These are phyloP conservation scores for Cygnus atratus DNA, from an alignment of 2,113 vertebrate species.

Conservation along the genomic window DNA sequence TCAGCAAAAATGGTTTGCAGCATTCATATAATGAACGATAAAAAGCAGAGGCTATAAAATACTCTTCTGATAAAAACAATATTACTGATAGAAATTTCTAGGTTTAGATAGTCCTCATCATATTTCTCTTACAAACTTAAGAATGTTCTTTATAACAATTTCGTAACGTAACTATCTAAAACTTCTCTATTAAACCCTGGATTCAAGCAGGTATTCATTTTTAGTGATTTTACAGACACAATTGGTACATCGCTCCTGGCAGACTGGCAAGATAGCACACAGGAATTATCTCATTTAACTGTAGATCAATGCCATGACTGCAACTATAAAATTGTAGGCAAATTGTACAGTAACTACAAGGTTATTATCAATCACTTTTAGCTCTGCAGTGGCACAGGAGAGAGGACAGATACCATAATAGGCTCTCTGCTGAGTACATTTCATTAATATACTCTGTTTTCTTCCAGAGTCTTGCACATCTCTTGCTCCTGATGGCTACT, in stretches of 20 bases:
- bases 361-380: constrained; percentile 69
- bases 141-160: constrained; percentile 36
- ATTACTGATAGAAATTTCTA: neutral
- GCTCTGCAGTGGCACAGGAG: constrained; percentile 25
- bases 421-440: constrained; percentile 27
- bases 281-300: constrained; percentile 69
- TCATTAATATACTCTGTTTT: constrained; percentile 33
- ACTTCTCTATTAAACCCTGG: constrained; percentile 20
- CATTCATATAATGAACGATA: neutral
- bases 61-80: neutral
- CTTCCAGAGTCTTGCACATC: neutral
- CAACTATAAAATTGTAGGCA: constrained; percentile 52
- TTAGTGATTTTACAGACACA: constrained; percentile 14
- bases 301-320: constrained; percentile 54
- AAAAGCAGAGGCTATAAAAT: constrained; percentile 1
- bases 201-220: constrained; percentile 43
- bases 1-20: neutral
- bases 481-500: neutral
- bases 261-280: constrained; percentile 32
- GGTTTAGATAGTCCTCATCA: neutral
- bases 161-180: constrained; percentile 34
- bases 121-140: constrained; percentile 28
- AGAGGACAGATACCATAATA: constrained; percentile 24
- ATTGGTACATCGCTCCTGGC: constrained; percentile 15
- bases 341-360: constrained; percentile 49